Evolutionary conservation across 2,113 vertebrate species (phyloP), one percentile per base, ranked within the genome.

Genomic region (rabbit (Oryctolagus cuniculus)): DNA sequence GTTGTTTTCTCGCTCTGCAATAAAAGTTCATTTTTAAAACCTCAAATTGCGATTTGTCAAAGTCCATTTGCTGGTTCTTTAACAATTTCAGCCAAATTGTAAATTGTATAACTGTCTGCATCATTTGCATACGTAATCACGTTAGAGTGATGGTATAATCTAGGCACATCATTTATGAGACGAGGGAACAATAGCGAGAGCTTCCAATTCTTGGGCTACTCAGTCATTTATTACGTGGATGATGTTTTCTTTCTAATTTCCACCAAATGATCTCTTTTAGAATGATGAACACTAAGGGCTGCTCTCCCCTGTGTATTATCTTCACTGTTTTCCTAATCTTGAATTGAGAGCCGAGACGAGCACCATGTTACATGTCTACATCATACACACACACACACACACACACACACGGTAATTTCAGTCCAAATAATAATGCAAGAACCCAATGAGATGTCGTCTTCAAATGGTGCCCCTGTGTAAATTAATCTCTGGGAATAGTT

Each of bases 211-310:
- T 96, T 95, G 96, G 96, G 94, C 77, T 96, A 94, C 86, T 91
- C 72, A 81, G 96, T 96, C 95, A 98, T 98, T 98, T 97, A 98
- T 98, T 96, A 96, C 72, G 44, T 72, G 83, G 95, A 96, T 98
- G 96, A 95, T 97, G 96, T 97, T 98, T 97, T 96, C 97, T 97
- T 97, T 98, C 96, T 96, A 96, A 98, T 98, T 97, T 97, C 93
- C 91, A 94, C 89, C 63, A 97, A 98, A 98, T 97, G 95, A 96
- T 98, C 96, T 98, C 96, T 97, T 97, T 96, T 79, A 97, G 51
- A 95, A 94, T 97, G 96, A 95, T 95, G 91, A 95, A 87, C 80
- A 67, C 91, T 89, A 90, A 92, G 91, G 72, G 91, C 19, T 85
- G 77, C 80, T 74, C 84, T 95, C 97, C 97, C 96, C 84, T 49